Conservation (phyloP, 1,140 invertebrate species). For the Macrosteles quadrilineatus region DNA sequence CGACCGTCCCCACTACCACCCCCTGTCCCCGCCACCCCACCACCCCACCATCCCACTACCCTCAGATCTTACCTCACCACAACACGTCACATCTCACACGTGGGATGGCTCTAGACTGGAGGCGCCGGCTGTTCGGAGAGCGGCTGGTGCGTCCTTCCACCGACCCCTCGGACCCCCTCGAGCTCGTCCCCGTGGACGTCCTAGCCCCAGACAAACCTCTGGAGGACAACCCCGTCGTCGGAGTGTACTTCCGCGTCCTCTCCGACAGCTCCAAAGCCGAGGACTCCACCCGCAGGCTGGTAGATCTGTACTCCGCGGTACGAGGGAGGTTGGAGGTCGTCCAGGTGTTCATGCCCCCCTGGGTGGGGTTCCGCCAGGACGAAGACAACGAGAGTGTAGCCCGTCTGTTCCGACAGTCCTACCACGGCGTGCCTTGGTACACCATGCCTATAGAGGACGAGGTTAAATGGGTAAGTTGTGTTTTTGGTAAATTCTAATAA, state of each 20-base stretch:
- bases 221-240: background rate
- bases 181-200: conserved; percentile 6
- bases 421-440: conserved; percentile 28
- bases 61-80: too few relatives aligned
- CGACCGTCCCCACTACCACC: too few relatives aligned
- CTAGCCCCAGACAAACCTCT: conserved; percentile 4
- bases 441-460: conserved; percentile 27
- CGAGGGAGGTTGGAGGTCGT: conserved; percentile 9
- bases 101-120: background rate
- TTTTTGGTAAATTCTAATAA: too few relatives aligned
- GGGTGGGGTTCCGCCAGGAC: conserved; percentile 23
- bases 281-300: background rate
- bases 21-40: too few relatives aligned
- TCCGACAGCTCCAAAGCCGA: background rate
- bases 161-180: conserved; percentile 10
- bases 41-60: too few relatives aligned
- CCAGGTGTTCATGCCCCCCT: conserved; percentile 17
- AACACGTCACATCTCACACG: too few relatives aligned
- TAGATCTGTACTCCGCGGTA: conserved; percentile 19
- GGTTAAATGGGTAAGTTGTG: conserved; percentile 31
- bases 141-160: conserved; percentile 5
- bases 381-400: background rate
- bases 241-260: conserved; percentile 27
- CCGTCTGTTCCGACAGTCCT: conserved; percentile 7
- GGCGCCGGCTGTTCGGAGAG: background rate